phyloP scores from a whole-genome alignment of 2,888 invertebrate species.

The Zhuqinia jingwanae region DNA sequence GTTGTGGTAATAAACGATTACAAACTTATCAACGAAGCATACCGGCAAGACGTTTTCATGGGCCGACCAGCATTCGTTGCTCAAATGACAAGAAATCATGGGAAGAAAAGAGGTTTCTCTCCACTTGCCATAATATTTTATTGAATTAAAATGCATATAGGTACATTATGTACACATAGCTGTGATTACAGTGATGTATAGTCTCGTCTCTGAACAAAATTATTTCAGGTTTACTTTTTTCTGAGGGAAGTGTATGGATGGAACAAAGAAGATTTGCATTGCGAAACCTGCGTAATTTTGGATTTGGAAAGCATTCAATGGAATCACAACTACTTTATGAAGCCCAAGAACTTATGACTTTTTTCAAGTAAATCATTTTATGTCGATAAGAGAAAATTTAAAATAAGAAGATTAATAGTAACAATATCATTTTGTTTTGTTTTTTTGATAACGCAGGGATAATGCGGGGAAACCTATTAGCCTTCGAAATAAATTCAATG shows the following conservation, averaged over 20 bases:
- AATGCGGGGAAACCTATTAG: constrained; percentile 76
- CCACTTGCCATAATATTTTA: background rate
- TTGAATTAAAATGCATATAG: background rate
- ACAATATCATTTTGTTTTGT: background rate
- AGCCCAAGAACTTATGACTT: constrained; percentile 75
- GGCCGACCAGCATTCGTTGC: constrained; percentile 77
- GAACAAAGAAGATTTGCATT: constrained; percentile 78
- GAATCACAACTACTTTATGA: constrained; percentile 75
- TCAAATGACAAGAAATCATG: constrained; percentile 77
- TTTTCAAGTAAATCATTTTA: constrained; percentile 73
- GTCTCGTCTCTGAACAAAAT: no score
- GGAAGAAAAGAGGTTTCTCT: constrained; percentile 74
- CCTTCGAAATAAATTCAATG: constrained; percentile 77
- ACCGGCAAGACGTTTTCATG: constrained; percentile 75
- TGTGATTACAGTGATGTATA: no score
- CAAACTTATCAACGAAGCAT: constrained; percentile 76
- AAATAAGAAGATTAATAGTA: background rate
- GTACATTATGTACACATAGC: no score
- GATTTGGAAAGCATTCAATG: constrained; percentile 78
- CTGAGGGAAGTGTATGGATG: constrained; percentile 76
- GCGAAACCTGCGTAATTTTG: constrained; percentile 75
- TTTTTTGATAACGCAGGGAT: constrained; percentile 68
- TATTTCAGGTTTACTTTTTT: constrained; percentile 73
- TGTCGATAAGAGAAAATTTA: no score
- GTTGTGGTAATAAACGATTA: constrained; percentile 78